A percentile compares a stretch with the other conserved stretches of the same genome.
phyloP scores from a whole-genome alignment of 2,797 vertebrate species.

The Nasua narica region DNA sequence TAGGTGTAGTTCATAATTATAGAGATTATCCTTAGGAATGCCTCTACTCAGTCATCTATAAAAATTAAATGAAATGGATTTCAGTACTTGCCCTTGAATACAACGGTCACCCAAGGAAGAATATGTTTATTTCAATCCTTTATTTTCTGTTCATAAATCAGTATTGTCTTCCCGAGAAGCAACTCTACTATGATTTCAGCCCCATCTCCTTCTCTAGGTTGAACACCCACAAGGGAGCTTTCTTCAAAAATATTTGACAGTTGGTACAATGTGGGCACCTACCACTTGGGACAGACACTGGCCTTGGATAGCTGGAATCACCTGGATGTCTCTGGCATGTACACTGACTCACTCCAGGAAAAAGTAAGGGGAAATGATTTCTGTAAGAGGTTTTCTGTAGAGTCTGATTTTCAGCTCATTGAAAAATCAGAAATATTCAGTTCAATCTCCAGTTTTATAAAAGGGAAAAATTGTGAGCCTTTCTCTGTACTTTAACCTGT shows the following conservation, averaged over 20 bases:
- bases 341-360: neutral
- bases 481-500: neutral
- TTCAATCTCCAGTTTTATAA: neutral
- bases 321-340: neutral
- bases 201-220: neutral
- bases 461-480: neutral
- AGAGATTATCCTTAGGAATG: neutral
- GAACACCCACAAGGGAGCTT: neutral
- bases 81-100: neutral
- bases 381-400: neutral
- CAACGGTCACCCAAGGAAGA: neutral
- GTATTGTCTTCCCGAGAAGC: neutral
- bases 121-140: neutral
- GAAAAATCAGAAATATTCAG: neutral
- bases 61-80: neutral
- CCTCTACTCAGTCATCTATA: neutral
- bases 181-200: neutral
- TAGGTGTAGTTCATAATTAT: neutral
- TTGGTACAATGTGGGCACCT: neutral
- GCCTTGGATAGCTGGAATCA: neutral
- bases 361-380: neutral
- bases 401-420: neutral
- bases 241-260: neutral
- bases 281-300: neutral
- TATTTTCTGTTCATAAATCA: neutral